phyloP scores from a whole-genome alignment of 2,113 vertebrate species.

The Dendrocopos noguchii region DNA sequence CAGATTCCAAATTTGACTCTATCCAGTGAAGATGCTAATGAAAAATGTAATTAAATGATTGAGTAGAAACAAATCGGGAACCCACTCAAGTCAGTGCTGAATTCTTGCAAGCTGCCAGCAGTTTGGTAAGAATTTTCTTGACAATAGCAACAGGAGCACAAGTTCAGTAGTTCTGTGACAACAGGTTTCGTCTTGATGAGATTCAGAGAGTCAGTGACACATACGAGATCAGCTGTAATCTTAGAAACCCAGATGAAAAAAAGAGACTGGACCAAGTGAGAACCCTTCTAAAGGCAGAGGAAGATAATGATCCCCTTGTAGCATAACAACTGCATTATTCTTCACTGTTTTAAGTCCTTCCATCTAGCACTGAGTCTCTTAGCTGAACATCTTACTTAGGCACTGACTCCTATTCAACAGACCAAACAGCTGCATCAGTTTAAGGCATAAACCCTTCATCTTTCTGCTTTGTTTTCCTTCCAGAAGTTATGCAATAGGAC shows the following conservation, averaged over 20 bases:
- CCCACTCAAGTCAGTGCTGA: slow-evolving; percentile 29
- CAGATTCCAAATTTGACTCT: not conserved
- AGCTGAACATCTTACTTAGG: not conserved
- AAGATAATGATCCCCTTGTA: not conserved
- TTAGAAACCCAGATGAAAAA: slow-evolving; percentile 12
- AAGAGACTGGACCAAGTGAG: not conserved
- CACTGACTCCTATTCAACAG: not conserved
- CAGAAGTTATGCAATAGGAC: not conserved
- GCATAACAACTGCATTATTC: not conserved
- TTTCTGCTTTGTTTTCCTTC: not conserved
- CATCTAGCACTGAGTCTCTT: not conserved
- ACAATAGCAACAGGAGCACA: slow-evolving; percentile 38
- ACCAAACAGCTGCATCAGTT: not conserved
- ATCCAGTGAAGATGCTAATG: not conserved
- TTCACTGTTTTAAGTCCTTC: not conserved
- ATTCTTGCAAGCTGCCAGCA: slow-evolving; percentile 42
- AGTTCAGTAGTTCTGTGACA: slow-evolving; percentile 18
- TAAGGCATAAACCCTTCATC: not conserved
- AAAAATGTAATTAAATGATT: not conserved
- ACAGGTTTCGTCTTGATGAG: slow-evolving; percentile 37
- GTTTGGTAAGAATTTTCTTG: slow-evolving; percentile 12
- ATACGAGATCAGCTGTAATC: slow-evolving; percentile 9
- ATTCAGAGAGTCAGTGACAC: slow-evolving; percentile 46
- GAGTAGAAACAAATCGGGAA: not conserved
- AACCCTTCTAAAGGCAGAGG: not conserved